Evolutionary conservation across 2,888 invertebrate species (phyloP), one percentile per base, ranked within the genome.

Genomic region (Eupithecia pulchellata): DNA sequence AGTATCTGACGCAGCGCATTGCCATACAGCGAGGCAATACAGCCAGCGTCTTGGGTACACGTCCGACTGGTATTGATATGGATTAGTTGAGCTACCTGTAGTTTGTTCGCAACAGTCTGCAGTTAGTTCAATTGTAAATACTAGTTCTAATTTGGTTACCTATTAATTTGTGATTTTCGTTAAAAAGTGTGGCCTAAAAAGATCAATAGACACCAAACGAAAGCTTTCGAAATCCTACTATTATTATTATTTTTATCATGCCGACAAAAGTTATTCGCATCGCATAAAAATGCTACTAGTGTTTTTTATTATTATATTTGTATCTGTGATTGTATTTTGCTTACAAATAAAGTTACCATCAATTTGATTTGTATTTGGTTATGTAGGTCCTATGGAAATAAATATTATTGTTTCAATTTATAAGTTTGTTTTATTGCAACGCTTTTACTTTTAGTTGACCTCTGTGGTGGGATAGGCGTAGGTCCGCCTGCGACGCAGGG

Each of bases 321-420:
- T 52, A 52, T 25, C 52, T 30, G 58, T 60, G 30, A 60, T 60
- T 60, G 58, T 60, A 61, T 60, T n/a, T 57, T 47, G 66, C 52
- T 71, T 67, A 52, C 68, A 62, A 66, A 63, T 39, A 68, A 65
- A 32, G 68, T 72, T 68, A 72, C 62, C 71, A 65, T 65, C n/a
- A 34, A 39, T 70, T 66, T 64, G 58, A 61, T 70, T 68, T 68
- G 42, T 57, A 65, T 73, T 70, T 42, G 57, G 60, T 66, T 68
- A 25, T 64, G 66, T 72, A 72, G 69, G 64, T 66, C 11, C 57
- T 67, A 68, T 55, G 25, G 55, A 64, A 73, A 68, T 68, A 68
- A 66, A 69, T n/a, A n/a, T n/a, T n/a, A 62, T 67, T 62, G 68
- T 70, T 66, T 64, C 55, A 68, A 57, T 66, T 66, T 65, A 42